Evolutionary conservation across 2,113 vertebrate genomes (phyloP).

Genomic region (Burhinus bistriatus): DNA sequence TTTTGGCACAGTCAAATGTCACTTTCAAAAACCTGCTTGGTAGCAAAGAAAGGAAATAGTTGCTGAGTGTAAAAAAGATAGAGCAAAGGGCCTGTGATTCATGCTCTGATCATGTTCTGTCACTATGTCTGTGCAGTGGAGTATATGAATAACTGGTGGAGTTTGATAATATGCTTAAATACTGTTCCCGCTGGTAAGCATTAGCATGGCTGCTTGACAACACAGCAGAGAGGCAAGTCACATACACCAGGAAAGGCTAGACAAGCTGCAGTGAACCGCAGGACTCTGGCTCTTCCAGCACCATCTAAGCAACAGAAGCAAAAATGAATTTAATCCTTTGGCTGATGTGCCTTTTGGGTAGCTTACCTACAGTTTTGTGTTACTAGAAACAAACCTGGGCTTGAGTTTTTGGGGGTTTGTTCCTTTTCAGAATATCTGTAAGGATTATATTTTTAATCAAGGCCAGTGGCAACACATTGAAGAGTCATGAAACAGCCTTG

Average conservation of each 20-base stretch:
- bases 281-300: not conserved
- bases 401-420: not conserved
- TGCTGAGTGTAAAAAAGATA: not conserved
- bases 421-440: not conserved
- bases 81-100: constrained; percentile 18
- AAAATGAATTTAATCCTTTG: not conserved
- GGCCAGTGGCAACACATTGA: not conserved
- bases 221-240: constrained; percentile 15
- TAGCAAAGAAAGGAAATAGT: constrained; percentile 20
- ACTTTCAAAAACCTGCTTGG: not conserved
- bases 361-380: not conserved
- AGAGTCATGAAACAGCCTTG: not conserved
- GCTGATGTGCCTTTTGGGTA: not conserved
- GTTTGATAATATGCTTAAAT: constrained; percentile 50
- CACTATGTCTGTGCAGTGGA: constrained; percentile 4
- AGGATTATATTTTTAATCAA: not conserved
- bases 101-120: constrained; percentile 14
- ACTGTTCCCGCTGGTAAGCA: constrained; percentile 18
- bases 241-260: not conserved
- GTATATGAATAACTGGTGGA: constrained; percentile 52
- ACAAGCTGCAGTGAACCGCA: not conserved
- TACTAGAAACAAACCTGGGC: not conserved
- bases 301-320: not conserved
- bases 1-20: constrained; percentile 10
- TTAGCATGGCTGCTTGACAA: constrained; percentile 45